These are phyloP conservation scores for Dicaeum eximium DNA, from an alignment of 2,113 vertebrate species.

Conservation along the genomic window DNA sequence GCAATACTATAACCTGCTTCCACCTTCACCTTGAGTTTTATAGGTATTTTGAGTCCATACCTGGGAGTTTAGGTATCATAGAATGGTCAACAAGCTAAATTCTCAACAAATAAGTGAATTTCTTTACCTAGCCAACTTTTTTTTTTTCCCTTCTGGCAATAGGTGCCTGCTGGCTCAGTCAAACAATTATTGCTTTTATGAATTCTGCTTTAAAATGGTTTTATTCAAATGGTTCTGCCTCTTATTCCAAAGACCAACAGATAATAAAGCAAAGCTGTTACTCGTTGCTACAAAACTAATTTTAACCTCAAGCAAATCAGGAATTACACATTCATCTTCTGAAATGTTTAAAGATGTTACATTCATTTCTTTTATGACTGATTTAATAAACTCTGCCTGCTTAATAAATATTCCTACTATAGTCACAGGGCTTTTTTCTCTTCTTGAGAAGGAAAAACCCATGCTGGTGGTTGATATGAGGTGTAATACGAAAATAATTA, in stretches of 20 bases:
- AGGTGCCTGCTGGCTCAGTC: slow-evolving; percentile 41
- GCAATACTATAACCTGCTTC: neutral
- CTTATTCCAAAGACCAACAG: slow-evolving; percentile 42
- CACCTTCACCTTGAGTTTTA: slow-evolving; percentile 16
- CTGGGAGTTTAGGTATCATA: slow-evolving; percentile 5
- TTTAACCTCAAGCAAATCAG: slow-evolving; percentile 60
- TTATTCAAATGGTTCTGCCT: slow-evolving; percentile 39
- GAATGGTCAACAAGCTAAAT: neutral
- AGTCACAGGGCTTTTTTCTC: slow-evolving; percentile 25
- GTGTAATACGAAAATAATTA: slow-evolving; percentile 46
- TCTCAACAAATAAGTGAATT: neutral
- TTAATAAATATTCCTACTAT: slow-evolving; percentile 53
- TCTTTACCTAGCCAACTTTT: slow-evolving; percentile 51
- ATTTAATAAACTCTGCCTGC: slow-evolving; percentile 71
- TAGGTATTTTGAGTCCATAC: slow-evolving; percentile 39
- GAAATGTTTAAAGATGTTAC: slow-evolving; percentile 48
- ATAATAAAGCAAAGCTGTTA: slow-evolving; percentile 31
- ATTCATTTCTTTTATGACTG: slow-evolving; percentile 52
- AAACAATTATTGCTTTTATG: slow-evolving; percentile 53
- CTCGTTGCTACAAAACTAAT: slow-evolving; percentile 52
- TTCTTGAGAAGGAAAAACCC: slow-evolving; percentile 7
- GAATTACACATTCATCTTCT: slow-evolving; percentile 38
- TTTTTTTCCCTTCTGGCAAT: neutral
- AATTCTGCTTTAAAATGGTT: slow-evolving; percentile 60
- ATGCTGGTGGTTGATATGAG: neutral